Evolutionary conservation across 2,113 vertebrate genomes (phyloP).

Genomic region (Monopterus albus): DNA sequence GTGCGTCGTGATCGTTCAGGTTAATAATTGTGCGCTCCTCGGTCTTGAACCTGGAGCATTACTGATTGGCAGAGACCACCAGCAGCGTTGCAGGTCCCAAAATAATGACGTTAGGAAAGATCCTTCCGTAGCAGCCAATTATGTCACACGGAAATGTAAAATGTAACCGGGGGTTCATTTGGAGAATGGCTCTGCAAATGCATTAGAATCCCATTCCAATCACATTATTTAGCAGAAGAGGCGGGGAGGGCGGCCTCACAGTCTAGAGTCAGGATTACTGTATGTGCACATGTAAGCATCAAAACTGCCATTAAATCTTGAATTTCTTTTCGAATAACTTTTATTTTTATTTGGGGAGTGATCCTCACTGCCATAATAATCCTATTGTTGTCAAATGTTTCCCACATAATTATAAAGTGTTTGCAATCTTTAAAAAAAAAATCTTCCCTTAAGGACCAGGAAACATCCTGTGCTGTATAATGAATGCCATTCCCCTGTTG

Average conservation of each 20-base stretch:
- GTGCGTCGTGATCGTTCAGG: conserved; percentile 29
- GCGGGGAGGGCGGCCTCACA: background rate
- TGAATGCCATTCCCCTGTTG: background rate
- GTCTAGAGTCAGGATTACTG: no score
- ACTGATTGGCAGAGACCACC: conserved; percentile 58
- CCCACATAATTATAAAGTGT: background rate
- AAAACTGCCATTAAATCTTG: no score
- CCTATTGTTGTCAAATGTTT: background rate
- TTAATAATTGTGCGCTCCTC: conserved; percentile 52
- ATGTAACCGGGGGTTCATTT: background rate
- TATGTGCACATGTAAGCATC: no score
- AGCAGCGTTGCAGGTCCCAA: conserved; percentile 5
- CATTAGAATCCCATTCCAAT: background rate
- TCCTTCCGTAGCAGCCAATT: conserved; percentile 60
- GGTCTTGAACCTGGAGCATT: conserved; percentile 26
- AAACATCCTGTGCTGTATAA: background rate
- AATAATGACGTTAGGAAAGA: conserved; percentile 32
- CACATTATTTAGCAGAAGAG: background rate
- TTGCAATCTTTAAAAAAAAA: no score
- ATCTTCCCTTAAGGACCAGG: background rate
- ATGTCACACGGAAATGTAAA: background rate
- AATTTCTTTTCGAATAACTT: no score
- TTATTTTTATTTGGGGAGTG: background rate
- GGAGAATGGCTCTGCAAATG: background rate
- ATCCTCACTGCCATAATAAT: background rate